Conservation (phyloP, 2,888 invertebrate genomes). For the Agapostemon virescens region DNA sequence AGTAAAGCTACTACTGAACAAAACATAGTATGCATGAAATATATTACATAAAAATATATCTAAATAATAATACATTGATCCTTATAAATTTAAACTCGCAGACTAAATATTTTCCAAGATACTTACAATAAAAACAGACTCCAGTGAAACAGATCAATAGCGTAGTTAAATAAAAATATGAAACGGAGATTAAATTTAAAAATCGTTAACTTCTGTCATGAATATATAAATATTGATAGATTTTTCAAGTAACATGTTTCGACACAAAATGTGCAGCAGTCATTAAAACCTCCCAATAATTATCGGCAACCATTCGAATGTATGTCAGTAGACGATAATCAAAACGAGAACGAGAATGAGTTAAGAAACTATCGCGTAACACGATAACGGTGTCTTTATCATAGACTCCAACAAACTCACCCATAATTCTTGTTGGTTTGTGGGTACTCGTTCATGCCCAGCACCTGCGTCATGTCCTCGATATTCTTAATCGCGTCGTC, state of each 20-base stretch:
- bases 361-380: conserved; percentile 13
- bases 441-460: conserved; percentile 89
- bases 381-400: conserved; percentile 36
- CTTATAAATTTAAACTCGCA: background rate
- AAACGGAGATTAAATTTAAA: no score
- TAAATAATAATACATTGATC: background rate
- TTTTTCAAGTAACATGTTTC: background rate
- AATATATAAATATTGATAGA: background rate
- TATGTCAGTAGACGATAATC: conserved; percentile 30
- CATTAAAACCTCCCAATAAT: background rate
- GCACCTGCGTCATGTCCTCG: conserved; percentile 87
- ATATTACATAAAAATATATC: background rate
- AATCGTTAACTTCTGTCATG: background rate
- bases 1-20: background rate
- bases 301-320: conserved; percentile 19
- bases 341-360: conserved; percentile 1
- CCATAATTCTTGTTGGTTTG: conserved; percentile 87
- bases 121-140: background rate
- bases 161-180: background rate
- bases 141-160: background rate
- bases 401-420: conserved; percentile 73
- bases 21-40: background rate
- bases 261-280: background rate
- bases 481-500: conserved; percentile 93
- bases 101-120: background rate